Percentiles rank a stretch among this genome's conserved stretches.
These are phyloP conservation scores for Allygus modestus DNA, from an alignment of 2,888 invertebrate species.

Conservation along the genomic window DNA sequence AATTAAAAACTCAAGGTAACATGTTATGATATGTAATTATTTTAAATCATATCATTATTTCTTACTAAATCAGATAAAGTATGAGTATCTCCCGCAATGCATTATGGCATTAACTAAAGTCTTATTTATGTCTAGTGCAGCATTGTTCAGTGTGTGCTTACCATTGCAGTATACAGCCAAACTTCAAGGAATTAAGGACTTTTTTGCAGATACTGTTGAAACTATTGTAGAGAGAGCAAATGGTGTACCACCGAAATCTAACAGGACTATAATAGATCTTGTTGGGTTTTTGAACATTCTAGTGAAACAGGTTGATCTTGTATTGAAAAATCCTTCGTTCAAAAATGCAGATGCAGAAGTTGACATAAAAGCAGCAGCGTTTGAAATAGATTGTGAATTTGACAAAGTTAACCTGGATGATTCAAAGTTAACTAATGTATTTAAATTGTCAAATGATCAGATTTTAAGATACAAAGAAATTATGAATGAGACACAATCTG, in stretches of 20 bases:
- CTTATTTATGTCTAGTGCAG: not conserved
- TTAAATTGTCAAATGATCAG: constrained; percentile 43
- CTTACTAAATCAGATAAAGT: not conserved
- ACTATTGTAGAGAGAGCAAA: constrained; percentile 38
- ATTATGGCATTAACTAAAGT: constrained; percentile 24
- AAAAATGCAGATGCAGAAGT: constrained; percentile 15
- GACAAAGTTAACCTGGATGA: constrained; percentile 14
- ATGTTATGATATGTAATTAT: too few relatives aligned
- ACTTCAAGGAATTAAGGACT: constrained; percentile 39
- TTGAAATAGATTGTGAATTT: constrained; percentile 51
- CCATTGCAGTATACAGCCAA: constrained; percentile 37
- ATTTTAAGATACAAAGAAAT: constrained; percentile 28
- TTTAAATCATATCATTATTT: too few relatives aligned
- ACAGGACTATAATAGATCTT: constrained; percentile 36
- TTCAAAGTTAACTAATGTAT: constrained; percentile 9
- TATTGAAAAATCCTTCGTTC: constrained; percentile 16
- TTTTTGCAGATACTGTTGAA: constrained; percentile 42
- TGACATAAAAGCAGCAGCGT: constrained; percentile 15
- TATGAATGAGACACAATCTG: constrained; percentile 11
- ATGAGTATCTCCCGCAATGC: not conserved
- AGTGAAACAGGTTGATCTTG: constrained; percentile 37
- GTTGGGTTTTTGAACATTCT: constrained; percentile 37
- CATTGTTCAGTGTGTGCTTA: constrained; percentile 11
- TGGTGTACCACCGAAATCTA: constrained; percentile 44
- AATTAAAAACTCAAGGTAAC: too few relatives aligned